A percentile compares a stretch with the other conserved stretches of the same genome.
Evolutionary conservation across 1,140 invertebrate genomes (phyloP).

Genomic region (Eupeodes corollae): DNA sequence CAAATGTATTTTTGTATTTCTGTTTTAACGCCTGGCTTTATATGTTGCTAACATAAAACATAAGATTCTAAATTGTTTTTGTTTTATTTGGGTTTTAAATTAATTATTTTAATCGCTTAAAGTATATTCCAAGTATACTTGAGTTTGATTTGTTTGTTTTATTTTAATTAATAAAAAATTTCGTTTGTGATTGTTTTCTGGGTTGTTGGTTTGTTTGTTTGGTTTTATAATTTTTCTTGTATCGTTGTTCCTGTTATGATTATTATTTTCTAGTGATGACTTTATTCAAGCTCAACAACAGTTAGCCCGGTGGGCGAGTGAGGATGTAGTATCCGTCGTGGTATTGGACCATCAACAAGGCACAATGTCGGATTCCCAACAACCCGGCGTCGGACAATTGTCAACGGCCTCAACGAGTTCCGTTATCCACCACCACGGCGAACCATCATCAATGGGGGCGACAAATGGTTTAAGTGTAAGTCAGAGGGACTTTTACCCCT

Average conservation of each 20-base stretch:
- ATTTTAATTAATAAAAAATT: neutral
- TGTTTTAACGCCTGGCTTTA: too few species aligned
- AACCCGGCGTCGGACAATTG: constrained; percentile 33
- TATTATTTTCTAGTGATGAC: constrained; percentile 84
- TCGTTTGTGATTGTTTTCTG: constrained; percentile 3
- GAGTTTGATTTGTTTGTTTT: neutral
- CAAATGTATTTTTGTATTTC: too few species aligned
- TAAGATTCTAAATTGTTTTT: too few species aligned
- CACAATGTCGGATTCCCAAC: constrained; percentile 36
- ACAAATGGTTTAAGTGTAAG: constrained; percentile 38
- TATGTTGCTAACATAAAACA: too few species aligned
- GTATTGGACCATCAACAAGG: constrained; percentile 36
- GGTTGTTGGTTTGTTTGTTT: constrained; percentile 20
- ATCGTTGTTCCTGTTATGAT: constrained; percentile 39
- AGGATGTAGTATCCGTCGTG: constrained; percentile 61
- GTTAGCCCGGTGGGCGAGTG: constrained; percentile 83
- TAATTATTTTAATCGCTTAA: too few species aligned
- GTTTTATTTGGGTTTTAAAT: too few species aligned
- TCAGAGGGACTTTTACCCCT: constrained; percentile 39
- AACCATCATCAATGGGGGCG: constrained; percentile 31
- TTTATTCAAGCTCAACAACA: constrained; percentile 89
- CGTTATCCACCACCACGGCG: constrained; percentile 34
- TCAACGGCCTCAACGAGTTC: constrained; percentile 26
- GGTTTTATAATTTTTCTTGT: constrained; percentile 21
- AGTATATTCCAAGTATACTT: neutral